Conservation (phyloP, 1,140 invertebrate species). For the Odontomachus brunneus region DNA sequence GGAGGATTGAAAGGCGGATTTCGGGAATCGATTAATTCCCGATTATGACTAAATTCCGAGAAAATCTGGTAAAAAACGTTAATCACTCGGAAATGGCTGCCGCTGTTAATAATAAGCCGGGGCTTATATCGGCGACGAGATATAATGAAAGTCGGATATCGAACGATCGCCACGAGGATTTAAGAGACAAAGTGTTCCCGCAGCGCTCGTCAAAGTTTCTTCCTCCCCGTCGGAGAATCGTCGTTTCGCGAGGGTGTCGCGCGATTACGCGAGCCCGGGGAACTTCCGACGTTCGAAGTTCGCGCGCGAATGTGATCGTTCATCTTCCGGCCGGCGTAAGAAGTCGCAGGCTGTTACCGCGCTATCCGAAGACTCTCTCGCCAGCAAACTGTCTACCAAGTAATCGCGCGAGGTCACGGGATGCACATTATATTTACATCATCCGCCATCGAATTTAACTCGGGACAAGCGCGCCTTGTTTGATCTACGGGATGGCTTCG, state of each 20-base stretch:
- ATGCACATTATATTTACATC: constrained; percentile 40
- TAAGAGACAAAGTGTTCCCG: neutral
- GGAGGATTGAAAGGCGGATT: no score
- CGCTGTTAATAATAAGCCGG: neutral
- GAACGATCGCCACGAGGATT: neutral
- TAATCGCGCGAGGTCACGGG: constrained; percentile 32
- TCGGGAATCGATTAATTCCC: no score
- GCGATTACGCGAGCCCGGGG: constrained; percentile 7
- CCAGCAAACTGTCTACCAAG: constrained; percentile 11
- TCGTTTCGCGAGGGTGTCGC: constrained; percentile 5
- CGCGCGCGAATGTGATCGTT: constrained; percentile 11
- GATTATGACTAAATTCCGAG: neutral
- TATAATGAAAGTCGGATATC: neutral
- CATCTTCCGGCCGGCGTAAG: constrained; percentile 15
- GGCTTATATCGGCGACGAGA: constrained; percentile 2
- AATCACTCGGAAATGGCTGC: neutral
- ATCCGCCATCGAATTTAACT: constrained; percentile 45
- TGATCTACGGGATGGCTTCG: constrained; percentile 48
- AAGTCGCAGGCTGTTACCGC: constrained; percentile 22
- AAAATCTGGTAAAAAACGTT: neutral
- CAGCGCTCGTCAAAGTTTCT: neutral
- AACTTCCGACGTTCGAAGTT: constrained; percentile 41
- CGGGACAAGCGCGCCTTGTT: constrained; percentile 30
- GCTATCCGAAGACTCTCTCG: neutral
- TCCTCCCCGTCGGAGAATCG: neutral